A percentile compares a stretch with the other conserved stretches of the same genome.
Conservation (phyloP, 2,113 vertebrate genomes). For the Campylomormyrus numenius region DNA sequence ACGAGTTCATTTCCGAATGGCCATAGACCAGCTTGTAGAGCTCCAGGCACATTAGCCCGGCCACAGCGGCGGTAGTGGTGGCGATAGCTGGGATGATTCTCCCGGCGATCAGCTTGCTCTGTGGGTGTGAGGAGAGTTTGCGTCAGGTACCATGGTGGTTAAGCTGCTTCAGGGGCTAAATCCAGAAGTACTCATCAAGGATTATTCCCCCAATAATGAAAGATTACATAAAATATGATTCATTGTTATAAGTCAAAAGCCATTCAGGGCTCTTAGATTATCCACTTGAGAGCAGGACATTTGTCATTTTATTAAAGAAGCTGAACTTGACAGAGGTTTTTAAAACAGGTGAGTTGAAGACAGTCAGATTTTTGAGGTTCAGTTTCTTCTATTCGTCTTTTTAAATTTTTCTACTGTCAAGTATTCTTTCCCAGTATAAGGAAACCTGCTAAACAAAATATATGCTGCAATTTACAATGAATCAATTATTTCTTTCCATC, state of each 20-base stretch:
- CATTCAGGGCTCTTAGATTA: background rate
- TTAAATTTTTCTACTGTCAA: background rate
- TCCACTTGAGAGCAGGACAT: background rate
- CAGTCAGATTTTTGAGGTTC: background rate
- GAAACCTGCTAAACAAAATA: background rate
- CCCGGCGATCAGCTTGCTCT: slow-evolving; percentile 77
- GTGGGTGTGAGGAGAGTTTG: slow-evolving; percentile 27
- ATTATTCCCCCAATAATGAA: background rate
- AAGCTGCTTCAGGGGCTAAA: background rate
- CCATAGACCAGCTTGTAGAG: slow-evolving; percentile 73
- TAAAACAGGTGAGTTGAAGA: background rate
- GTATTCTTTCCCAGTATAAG: background rate
- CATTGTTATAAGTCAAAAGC: background rate
- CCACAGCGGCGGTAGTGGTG: slow-evolving; percentile 75
- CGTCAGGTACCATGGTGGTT: background rate
- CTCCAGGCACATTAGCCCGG: slow-evolving; percentile 76
- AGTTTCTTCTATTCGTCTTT: background rate
- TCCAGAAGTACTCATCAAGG: background rate
- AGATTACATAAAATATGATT: background rate
- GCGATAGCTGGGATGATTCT: slow-evolving; percentile 78
- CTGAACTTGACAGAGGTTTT: background rate
- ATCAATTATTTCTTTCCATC: background rate
- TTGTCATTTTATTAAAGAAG: background rate
- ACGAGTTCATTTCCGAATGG: slow-evolving; percentile 47
- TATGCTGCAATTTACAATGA: background rate